Evolutionary conservation across 1,140 invertebrate species (phyloP), one percentile per base, ranked within the genome.

Genomic region (Plectus sambesii): DNA sequence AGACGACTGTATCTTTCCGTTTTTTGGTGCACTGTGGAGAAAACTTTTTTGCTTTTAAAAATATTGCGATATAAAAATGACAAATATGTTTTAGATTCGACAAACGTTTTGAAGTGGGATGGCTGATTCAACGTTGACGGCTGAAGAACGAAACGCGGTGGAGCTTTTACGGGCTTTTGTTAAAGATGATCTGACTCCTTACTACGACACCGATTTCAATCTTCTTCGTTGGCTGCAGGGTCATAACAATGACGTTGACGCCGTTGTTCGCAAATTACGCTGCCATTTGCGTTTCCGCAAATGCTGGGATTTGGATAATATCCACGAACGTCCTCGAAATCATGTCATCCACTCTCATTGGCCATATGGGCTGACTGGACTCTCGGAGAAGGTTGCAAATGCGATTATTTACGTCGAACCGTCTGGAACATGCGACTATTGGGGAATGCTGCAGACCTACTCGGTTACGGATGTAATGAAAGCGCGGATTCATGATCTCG

Each of bases 161-260:
- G n/a, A n/a, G n/a, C n/a, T n/a, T n/a, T n/a, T n/a, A n/a, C n/a
- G n/a, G n/a, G n/a, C n/a, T n/a, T n/a, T 59, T 9, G 56, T 62
- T 12, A 53, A 51, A 27, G 59, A 63, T 22, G 52, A 62, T 46
- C 38, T 67, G 2, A 67, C 66, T n/a, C 57, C 66, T 3, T 67
- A 67, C 30, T 67, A 67, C 37, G 64, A 67, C 42, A 67, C 64
- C n/a, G 60, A 67, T 26, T 67, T 69, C 42, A 67, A 67, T 35
- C 43, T 67, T 17, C 56, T 67, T 30, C 63, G 64, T 15, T 67
- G 64, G 64, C 56, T 67, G 5, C 53, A 63, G 42, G 64, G 64
- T 0, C 66, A 67, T 41, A 55, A 68, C 29, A 49, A 69, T 40
- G 64, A 67, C 26, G 25, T 69, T 27, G 53, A 50, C 15, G 50